Conservation (phyloP, 1,140 invertebrate genomes). For the Lucilia cuprina region DNA sequence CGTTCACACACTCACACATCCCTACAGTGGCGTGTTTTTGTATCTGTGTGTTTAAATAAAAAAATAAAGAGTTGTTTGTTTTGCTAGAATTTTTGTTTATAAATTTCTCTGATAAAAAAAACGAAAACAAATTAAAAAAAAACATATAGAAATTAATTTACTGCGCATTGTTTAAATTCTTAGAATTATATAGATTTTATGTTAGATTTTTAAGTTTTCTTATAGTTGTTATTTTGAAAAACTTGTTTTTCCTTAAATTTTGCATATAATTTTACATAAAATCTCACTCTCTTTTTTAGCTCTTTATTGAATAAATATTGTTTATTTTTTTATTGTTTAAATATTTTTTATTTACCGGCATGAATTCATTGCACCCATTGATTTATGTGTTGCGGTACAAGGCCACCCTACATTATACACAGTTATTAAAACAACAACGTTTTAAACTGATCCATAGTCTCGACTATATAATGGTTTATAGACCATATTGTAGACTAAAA, state of each 20-base stretch:
- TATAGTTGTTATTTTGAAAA: not conserved
- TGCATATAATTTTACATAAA: not conserved
- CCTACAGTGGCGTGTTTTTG: not conserved
- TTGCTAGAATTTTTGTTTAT: not conserved
- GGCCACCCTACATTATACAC: not conserved
- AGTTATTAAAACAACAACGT: too few relatives aligned
- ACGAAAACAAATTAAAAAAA: not conserved
- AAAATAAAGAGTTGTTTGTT: slow-evolving; percentile 12
- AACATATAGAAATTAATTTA: slow-evolving; percentile 28
- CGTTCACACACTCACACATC: not conserved
- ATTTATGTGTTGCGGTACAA: not conserved
- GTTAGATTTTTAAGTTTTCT: not conserved
- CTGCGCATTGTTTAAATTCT: slow-evolving; percentile 21
- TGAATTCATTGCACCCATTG: not conserved
- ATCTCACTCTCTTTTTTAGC: not conserved
- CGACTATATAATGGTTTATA: too few relatives aligned
- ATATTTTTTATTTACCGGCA: not conserved
- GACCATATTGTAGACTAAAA: too few relatives aligned
- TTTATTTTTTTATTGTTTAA: not conserved
- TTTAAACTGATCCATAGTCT: too few relatives aligned
- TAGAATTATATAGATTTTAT: not conserved
- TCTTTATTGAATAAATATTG: not conserved
- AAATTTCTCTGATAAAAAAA: not conserved
- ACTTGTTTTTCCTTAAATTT: not conserved
- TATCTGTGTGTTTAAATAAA: not conserved